phyloP scores from a whole-genome alignment of 2,888 invertebrate genomes.

The Branchellion lobata region DNA sequence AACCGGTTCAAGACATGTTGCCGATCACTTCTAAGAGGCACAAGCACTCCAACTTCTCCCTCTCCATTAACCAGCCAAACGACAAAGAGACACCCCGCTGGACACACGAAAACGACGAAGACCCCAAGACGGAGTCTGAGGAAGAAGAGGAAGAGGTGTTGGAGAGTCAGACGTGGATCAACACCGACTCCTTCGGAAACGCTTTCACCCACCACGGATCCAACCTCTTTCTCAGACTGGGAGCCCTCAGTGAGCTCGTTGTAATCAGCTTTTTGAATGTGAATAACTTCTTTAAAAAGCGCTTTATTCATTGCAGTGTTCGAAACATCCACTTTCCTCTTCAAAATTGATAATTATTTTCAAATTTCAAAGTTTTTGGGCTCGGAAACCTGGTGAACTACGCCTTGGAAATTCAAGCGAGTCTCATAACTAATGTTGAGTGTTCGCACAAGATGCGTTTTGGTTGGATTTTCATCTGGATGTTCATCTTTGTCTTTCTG shows the following conservation, averaged over 20 bases:
- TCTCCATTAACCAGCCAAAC: background rate
- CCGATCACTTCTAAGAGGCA: background rate
- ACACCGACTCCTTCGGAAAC: conserved; percentile 40
- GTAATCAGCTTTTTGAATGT: background rate
- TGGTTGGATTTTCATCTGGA: conserved; percentile 65
- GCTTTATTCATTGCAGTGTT: background rate
- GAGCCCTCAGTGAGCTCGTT: conserved; percentile 30
- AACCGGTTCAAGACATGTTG: background rate
- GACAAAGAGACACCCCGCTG: background rate
- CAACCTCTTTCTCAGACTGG: conserved; percentile 44
- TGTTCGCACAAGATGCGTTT: conserved; percentile 20
- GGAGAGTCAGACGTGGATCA: conserved; percentile 39
- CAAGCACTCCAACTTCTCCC: background rate
- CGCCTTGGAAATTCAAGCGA: conserved; percentile 47
- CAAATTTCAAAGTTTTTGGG: conserved; percentile 76
- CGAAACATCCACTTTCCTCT: background rate
- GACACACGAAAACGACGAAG: background rate
- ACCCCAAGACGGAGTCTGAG: background rate
- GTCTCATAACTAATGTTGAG: background rate
- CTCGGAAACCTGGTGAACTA: conserved; percentile 83
- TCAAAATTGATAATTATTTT: background rate
- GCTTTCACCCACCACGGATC: conserved; percentile 45
- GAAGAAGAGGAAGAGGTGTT: background rate
- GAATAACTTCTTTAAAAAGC: background rate
- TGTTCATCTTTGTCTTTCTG: conserved; percentile 95